phyloP scores from a whole-genome alignment of 2,113 vertebrate species.

The Brachypteracias leptosomus region DNA sequence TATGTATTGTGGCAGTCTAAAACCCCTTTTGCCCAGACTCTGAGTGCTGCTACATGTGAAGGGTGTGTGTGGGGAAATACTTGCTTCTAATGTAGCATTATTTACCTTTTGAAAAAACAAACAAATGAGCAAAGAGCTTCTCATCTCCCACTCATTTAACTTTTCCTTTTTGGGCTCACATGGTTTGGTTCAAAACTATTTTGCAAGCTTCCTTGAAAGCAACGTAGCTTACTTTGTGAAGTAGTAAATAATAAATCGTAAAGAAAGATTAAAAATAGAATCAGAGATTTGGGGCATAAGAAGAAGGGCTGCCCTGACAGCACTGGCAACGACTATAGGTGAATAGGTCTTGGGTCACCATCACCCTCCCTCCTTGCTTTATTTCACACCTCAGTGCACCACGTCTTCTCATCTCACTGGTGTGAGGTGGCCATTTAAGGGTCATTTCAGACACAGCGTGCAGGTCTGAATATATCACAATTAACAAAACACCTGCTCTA shows the following conservation, averaged over 20 bases:
- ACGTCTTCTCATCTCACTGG: background rate
- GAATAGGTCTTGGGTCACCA: background rate
- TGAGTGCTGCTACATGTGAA: background rate
- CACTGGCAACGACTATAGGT: background rate
- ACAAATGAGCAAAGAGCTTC: background rate
- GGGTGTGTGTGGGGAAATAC: background rate
- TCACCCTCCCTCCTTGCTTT: background rate
- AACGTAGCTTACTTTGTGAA: background rate
- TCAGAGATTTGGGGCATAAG: background rate
- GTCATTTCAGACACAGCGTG: background rate
- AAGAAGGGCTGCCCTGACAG: background rate
- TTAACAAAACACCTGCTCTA: conserved; percentile 57
- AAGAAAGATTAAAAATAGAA: background rate
- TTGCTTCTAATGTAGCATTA: background rate
- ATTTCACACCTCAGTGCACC: conserved; percentile 31
- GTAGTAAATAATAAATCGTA: background rate
- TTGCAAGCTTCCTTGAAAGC: background rate
- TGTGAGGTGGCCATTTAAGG: conserved; percentile 22
- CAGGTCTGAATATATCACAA: background rate
- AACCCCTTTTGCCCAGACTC: background rate
- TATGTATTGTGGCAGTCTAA: accelerated
- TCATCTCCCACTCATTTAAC: background rate
- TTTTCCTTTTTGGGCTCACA: background rate
- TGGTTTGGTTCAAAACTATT: background rate
- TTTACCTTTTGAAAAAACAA: background rate